Base-by-base conservation (phyloP, 2,113 vertebrate genomes). In the Vulpes ferrilata region DNA sequence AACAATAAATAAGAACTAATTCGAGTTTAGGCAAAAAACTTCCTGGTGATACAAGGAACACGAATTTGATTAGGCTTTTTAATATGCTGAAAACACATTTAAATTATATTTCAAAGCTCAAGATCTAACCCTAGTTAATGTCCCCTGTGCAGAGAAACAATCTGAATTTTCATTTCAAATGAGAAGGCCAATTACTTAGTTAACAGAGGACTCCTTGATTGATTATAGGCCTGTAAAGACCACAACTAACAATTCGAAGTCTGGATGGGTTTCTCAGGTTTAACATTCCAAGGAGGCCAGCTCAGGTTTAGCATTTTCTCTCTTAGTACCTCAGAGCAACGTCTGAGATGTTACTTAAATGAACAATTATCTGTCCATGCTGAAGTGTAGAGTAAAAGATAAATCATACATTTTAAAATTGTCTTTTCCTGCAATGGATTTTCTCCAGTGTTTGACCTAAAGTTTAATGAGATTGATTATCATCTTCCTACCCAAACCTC, bases 101-200 rank as follows among this genome's bases (percentile, higher is more conserved):
- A 93, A 91, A 87, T 91, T 82, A 35, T 12, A 90, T 78, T 90
- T 85, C 65, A 73, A 55, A 90, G 76, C 43, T 32, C 22, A 71
- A 53, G 79, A 32, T 69, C 30, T 59, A 83, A 43, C 25, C 20
- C 55, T 62, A 1, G 76, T 59, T 93, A 57, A 88, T 43, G 38
- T 55, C 17, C 11, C 27, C 64, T 38, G n/a, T 7, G 15, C 22
- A 20, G 79, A 79, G 51, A 96, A 93, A 95, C 59, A 83, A 95
- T 83, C 11, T 73, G 13, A 48, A 95, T 96, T 74, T 90, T 83
- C 79, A 92, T 93, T 93, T 93, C 95, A 95, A 97, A 87, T 89
- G 86, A 88, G 62, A 88, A 95, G 93, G 30, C 74, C 55, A 62
- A 95, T 98, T 95, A 88, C 93, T 98, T 95, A 89, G 60, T 89